Evolutionary conservation across 2,888 invertebrate species (phyloP), one percentile per base, ranked within the genome.

Genomic region (Drosophila borborema): DNA sequence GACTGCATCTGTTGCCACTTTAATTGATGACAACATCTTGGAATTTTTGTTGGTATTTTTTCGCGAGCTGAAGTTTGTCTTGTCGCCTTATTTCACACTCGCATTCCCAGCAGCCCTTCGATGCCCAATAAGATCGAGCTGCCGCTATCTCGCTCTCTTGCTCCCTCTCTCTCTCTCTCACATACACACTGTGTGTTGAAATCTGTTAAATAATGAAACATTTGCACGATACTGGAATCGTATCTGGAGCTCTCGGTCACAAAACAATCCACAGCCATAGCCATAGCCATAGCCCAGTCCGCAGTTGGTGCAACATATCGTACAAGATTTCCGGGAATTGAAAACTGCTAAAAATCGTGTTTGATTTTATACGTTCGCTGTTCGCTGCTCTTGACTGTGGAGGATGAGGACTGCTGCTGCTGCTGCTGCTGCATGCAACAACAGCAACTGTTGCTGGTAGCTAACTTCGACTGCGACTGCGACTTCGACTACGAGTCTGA

Each of bases 21-120:
- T 92, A 92, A 92, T 92, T 92, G 92, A 92, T 92, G 92, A 92
- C 92, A 92, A 92, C 90, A 91, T 88, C 83, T 86, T 90, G 92
- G 91, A 92, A 92, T 92, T 92, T 91, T 90, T 83, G 89, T 83
- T 90, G 92, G 90, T 86, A 92, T 91, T 91, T 89, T 72, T 79
- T 20, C 38, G 53, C 54, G 64, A 70, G 63, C 77, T 80, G 74
- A 78, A 86, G 81, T 75, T 72, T 75, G 83, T 77, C 74, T 84
- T 79, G 78, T 78, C 79, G 79, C 80, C 77, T 77, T 74, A 65
- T 77, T 73, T 74, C 78, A 81, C 77, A 82, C 82, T 86, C 71
- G 56, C 72, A 73, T 73, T 66, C 71, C 66, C 71, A 34, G 38
- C 60, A 49, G 69, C 70, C 55, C 53, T 54, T 49, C 20, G 36